Base-by-base conservation (phyloP, 2,113 vertebrate genomes). In the Oncorhynchus mykiss region DNA sequence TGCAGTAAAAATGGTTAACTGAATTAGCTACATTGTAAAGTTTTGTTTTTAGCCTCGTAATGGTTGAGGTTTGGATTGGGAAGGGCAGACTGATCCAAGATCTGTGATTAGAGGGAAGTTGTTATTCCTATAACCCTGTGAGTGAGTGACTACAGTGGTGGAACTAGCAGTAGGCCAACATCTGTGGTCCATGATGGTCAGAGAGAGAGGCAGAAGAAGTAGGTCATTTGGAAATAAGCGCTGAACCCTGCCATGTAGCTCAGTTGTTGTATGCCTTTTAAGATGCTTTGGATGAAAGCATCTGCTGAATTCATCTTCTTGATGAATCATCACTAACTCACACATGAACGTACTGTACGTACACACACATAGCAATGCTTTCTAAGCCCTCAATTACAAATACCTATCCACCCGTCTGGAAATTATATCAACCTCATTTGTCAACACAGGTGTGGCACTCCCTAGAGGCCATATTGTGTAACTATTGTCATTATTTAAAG, bases 191-290 rank as follows among this genome's bases (percentile, higher is more conserved):
- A 34, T 64, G 78, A 70, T 78, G 49, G 34, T 24, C 74, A 71
- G 76, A 82, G 85, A 82, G 13, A 13, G 22, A 24, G 22, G 4
- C 12, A 67, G 65, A 18, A 66, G 5, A 88, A 84, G 84, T 83
- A 67, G 88, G 84, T 88, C 85, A 85, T 67, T 83, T 73, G 57
- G 73, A 57, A 66, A 66, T 13, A 78, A 78, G 85, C 74, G 74
- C 81, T 76, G 79, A 70, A 82, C 39, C 9, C 39, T 45, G 39
- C 39, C 9, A 45, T 45, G 39, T 45, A 45, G 39, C 9, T 45
- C 39, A 11, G 39, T 45, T 45, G 39, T 45, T 45, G 39, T 45
- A 45, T 45, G 39, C 9, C 11, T 45, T 45, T 9, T 45, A 45
- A 45, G 9, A 45, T 45, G 39, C 39, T 45, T 45, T 45, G 39